Evolutionary conservation across 2,113 vertebrate species (phyloP).

Genomic region (Thunnus thynnus): DNA sequence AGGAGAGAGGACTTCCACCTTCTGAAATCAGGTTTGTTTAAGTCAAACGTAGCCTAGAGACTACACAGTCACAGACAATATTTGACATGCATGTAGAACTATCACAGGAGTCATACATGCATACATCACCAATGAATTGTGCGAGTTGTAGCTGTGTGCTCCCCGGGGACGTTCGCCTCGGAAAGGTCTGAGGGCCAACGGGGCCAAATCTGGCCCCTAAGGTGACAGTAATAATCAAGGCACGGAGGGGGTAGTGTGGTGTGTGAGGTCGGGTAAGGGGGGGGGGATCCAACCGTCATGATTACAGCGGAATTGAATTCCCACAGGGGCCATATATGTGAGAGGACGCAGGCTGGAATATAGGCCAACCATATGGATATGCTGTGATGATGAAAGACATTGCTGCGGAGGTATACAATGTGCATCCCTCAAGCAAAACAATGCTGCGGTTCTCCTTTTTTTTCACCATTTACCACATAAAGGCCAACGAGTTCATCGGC

Average conservation of each 20-base stretch:
- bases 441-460: slow-evolving; percentile 22
- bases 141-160: slow-evolving; percentile 12
- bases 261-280: not conserved
- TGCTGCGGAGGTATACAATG: slow-evolving; percentile 33
- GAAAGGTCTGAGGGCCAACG: slow-evolving; percentile 56
- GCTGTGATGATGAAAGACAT: slow-evolving; percentile 62
- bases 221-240: slow-evolving; percentile 70
- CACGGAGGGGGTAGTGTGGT: slow-evolving; percentile 15
- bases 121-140: slow-evolving; percentile 31
- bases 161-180: slow-evolving; percentile 11
- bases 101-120: slow-evolving; percentile 15
- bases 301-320: slow-evolving; percentile 65
- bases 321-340: slow-evolving; percentile 62
- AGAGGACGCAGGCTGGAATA: slow-evolving; percentile 55
- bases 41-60: not conserved
- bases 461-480: slow-evolving; percentile 30
- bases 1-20: not conserved
- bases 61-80: not conserved
- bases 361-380: slow-evolving; percentile 73
- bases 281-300: slow-evolving; percentile 36
- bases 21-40: slow-evolving; percentile 29
- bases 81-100: slow-evolving; percentile 27
- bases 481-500: slow-evolving; percentile 64
- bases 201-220: slow-evolving; percentile 53
- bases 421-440: slow-evolving; percentile 64